These are phyloP conservation scores for Harpagifer antarcticus DNA, from an alignment of 2,797 vertebrate species.

Conservation along the genomic window DNA sequence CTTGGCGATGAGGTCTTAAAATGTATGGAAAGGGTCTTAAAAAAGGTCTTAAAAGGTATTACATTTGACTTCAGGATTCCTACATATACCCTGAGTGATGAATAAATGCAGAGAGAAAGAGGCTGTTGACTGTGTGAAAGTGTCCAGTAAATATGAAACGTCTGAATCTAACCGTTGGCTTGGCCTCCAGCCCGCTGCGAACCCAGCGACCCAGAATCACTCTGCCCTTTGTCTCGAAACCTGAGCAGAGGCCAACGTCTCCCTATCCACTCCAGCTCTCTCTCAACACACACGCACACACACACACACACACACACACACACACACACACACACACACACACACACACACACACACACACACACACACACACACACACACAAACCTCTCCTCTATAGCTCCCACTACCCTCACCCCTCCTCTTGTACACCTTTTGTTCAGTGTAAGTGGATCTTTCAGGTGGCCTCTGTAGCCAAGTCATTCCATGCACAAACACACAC, in stretches of 20 bases:
- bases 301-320: slow-evolving; percentile 22
- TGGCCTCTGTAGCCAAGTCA: slow-evolving; percentile 57
- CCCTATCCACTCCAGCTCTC: slow-evolving; percentile 68
- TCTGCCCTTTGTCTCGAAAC: slow-evolving; percentile 63
- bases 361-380: too few species aligned
- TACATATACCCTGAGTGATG: too few species aligned
- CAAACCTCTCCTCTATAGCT: slow-evolving; percentile 6
- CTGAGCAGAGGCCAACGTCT: slow-evolving; percentile 67
- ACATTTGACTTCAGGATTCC: too few species aligned
- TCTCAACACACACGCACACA: slow-evolving; percentile 31
- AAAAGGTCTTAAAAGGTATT: too few species aligned
- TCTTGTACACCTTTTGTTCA: slow-evolving; percentile 78
- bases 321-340: too few species aligned
- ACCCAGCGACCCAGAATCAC: slow-evolving; percentile 30
- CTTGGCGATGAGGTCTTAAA: too few species aligned
- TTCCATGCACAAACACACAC: slow-evolving; percentile 21
- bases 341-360: too few species aligned
- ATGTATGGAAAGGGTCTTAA: too few species aligned
- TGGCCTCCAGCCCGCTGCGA: slow-evolving; percentile 28
- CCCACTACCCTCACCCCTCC: slow-evolving; percentile 29
- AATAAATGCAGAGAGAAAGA: not conserved
- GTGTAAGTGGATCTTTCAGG: slow-evolving; percentile 88
- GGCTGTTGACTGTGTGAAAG: not conserved
- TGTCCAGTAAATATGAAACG: slow-evolving; percentile 12
- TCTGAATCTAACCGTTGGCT: slow-evolving; percentile 32